Percentiles rank a stretch among this genome's conserved stretches.
phyloP scores from a whole-genome alignment of 92 coral and sea anemone species.

The Isaurus tuberculatus region DNA sequence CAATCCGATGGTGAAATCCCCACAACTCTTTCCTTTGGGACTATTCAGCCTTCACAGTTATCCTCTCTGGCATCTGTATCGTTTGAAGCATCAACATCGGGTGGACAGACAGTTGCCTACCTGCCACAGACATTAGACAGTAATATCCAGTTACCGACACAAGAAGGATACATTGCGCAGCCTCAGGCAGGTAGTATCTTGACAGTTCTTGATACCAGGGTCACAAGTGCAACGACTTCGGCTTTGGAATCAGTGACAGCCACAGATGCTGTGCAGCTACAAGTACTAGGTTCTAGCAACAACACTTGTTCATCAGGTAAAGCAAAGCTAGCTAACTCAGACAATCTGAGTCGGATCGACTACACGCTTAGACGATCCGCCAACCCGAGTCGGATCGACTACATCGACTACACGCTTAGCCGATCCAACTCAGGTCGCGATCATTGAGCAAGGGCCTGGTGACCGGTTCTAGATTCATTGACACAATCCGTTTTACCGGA shows the following conservation, averaged over 20 bases:
- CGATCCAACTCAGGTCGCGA: too few relatives aligned
- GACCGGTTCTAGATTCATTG: too few relatives aligned
- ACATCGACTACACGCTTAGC: too few relatives aligned
- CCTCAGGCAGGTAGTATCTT: slow-evolving; percentile 76
- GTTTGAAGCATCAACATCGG: slow-evolving; percentile 63
- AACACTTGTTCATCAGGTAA: slow-evolving; percentile 28
- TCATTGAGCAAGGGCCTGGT: too few relatives aligned
- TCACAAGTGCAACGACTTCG: slow-evolving; percentile 47
- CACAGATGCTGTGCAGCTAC: slow-evolving; percentile 57
- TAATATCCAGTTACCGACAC: slow-evolving; percentile 52
- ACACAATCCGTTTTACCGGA: too few relatives aligned
- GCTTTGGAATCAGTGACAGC: slow-evolving; percentile 42
- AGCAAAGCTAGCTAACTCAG: too few relatives aligned
- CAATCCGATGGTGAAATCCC: slow-evolving; percentile 80
- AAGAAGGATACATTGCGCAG: slow-evolving; percentile 63
- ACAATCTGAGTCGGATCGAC: too few relatives aligned
- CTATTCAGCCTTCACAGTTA: slow-evolving; percentile 83
- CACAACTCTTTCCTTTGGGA: slow-evolving; percentile 75
- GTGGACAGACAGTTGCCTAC: slow-evolving; percentile 77
- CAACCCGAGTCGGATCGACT: too few relatives aligned
- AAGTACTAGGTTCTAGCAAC: slow-evolving; percentile 29
- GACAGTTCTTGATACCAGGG: slow-evolving; percentile 76
- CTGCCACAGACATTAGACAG: slow-evolving; percentile 73
- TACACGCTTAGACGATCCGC: too few relatives aligned
- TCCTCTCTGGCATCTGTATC: slow-evolving; percentile 75